Percentiles rank a stretch among this genome's conserved stretches.
Conservation (phyloP, 2,888 invertebrate species). For the Ashinkailepas kermadecensis region DNA sequence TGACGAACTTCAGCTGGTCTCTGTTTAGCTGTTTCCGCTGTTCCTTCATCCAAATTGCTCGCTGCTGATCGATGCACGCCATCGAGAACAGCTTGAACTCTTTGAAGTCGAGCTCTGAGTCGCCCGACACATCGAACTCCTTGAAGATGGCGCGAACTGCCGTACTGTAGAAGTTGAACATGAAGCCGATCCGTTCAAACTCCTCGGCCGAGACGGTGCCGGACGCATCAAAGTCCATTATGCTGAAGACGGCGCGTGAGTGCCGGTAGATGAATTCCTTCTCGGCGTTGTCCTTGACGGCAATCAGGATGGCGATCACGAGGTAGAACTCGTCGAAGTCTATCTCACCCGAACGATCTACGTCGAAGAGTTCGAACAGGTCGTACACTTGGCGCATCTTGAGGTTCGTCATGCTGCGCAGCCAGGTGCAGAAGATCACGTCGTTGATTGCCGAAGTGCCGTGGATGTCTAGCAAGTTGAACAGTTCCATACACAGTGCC, state of each 20-base stretch:
- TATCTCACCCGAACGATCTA: conserved; percentile 39
- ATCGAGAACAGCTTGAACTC: conserved; percentile 36
- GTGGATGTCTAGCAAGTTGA: conserved; percentile 1
- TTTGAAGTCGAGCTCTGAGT: conserved; percentile 34
- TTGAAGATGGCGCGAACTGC: conserved; percentile 34
- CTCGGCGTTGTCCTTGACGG: conserved; percentile 38
- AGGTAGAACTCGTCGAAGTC: conserved; percentile 41
- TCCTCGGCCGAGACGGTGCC: conserved; percentile 37
- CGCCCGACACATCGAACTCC: conserved; percentile 36
- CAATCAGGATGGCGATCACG: conserved; percentile 38
- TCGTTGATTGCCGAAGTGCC: conserved; percentile 31
- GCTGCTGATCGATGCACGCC: conserved; percentile 36
- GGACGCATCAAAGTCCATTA: conserved; percentile 39
- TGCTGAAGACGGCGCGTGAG: conserved; percentile 38
- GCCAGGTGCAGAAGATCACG: conserved; percentile 37
- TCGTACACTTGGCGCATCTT: conserved; percentile 34
- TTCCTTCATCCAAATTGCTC: conserved; percentile 24
- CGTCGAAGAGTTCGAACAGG: conserved; percentile 39
- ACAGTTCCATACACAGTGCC: neutral
- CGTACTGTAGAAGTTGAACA: conserved; percentile 37
- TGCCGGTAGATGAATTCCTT: conserved; percentile 40
- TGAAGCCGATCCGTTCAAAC: conserved; percentile 38
- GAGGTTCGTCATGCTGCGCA: conserved; percentile 37
- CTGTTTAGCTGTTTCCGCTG: neutral
- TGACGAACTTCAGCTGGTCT: neutral